Conservation (phyloP, 2,797 vertebrate species). For the Vireo griseus region DNA sequence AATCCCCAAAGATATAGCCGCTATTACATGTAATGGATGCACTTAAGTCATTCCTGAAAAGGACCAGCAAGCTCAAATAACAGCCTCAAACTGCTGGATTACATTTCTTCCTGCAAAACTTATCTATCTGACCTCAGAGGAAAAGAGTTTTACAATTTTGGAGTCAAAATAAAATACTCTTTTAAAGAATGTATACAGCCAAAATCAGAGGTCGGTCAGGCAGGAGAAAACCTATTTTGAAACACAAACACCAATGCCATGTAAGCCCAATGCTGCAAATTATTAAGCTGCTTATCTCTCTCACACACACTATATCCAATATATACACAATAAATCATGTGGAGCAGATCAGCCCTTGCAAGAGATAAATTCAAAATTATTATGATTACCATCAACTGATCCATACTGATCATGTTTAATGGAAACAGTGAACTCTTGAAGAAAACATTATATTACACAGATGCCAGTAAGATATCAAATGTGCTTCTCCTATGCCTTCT, state of each 20-base stretch:
- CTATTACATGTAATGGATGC: conserved; percentile 47
- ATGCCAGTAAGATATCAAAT: neutral
- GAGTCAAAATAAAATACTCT: neutral
- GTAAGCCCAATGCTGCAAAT: neutral
- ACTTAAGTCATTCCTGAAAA: conserved; percentile 31
- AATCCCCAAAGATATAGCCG: conserved; percentile 15
- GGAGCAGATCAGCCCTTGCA: neutral
- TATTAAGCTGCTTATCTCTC: neutral
- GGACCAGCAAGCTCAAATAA: conserved; percentile 15
- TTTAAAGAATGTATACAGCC: neutral
- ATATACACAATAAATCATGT: neutral
- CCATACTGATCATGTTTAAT: conserved; percentile 13
- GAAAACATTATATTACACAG: neutral
- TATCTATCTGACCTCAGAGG: neutral
- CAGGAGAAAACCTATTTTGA: neutral
- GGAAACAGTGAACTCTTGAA: neutral
- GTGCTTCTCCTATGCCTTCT: conserved; percentile 7
- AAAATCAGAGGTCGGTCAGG: neutral
- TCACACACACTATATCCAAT: neutral
- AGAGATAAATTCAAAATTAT: neutral
- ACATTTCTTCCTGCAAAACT: neutral
- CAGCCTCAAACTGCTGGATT: neutral
- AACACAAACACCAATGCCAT: neutral
- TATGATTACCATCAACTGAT: conserved; percentile 1
- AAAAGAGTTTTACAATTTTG: neutral